These are phyloP conservation scores for Muscicapa striata DNA, from an alignment of 2,797 vertebrate species.

Conservation along the genomic window DNA sequence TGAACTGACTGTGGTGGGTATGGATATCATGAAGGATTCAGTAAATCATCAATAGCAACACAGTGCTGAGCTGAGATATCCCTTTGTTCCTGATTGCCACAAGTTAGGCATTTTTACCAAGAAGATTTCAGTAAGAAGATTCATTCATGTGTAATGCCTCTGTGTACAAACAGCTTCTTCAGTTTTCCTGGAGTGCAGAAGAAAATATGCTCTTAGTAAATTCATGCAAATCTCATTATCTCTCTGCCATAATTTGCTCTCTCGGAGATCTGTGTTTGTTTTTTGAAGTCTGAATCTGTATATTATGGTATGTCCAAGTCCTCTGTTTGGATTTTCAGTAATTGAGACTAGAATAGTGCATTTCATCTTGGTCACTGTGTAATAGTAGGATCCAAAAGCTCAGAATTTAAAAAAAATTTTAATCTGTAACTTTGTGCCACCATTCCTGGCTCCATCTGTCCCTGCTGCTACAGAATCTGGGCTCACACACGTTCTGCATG, in stretches of 20 bases:
- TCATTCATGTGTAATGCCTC: background rate
- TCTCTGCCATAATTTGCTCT: background rate
- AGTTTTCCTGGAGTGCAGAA: background rate
- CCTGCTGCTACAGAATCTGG: background rate
- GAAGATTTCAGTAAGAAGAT: background rate
- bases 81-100: conserved; percentile 32
- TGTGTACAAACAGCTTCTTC: background rate
- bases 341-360: fast-evolving
- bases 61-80: background rate
- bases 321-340: background rate
- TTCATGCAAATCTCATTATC: background rate
- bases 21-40: background rate
- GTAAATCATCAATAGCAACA: conserved; percentile 13
- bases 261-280: background rate
- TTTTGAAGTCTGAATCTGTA: background rate
- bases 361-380: background rate
- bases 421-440: background rate
- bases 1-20: background rate
- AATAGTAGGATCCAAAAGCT: background rate
- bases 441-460: background rate
- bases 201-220: background rate
- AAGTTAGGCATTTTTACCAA: conserved; percentile 20
- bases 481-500: fast-evolving
- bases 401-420: background rate
- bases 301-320: background rate